phyloP scores from a whole-genome alignment of 2,888 invertebrate species.

The Platynereis dumerilii region DNA sequence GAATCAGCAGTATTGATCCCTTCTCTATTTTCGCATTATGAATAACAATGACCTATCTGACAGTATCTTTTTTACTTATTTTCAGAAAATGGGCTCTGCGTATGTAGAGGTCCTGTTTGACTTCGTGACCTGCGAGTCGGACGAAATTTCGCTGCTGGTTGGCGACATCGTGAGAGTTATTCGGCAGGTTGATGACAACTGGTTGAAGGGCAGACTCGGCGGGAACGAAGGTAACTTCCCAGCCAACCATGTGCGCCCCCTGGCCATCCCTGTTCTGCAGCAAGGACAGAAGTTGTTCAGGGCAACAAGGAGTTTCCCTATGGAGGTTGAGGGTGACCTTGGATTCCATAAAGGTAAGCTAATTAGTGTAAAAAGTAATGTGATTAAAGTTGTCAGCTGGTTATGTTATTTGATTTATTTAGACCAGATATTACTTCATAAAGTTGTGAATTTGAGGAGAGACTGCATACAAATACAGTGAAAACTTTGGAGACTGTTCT shows the following conservation, averaged over 20 bases:
- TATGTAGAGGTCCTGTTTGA: slow-evolving; percentile 52
- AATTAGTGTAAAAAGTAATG: no score
- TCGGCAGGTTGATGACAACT: slow-evolving; percentile 51
- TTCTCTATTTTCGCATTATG: no score
- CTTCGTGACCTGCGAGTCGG: slow-evolving; percentile 47
- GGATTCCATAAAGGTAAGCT: slow-evolving; percentile 52
- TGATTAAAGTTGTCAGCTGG: background rate
- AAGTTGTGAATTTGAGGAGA: no score
- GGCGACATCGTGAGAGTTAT: slow-evolving; percentile 54
- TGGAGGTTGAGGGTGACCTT: slow-evolving; percentile 53
- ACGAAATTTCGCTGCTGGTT: slow-evolving; percentile 49
- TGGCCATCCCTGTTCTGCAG: slow-evolving; percentile 44
- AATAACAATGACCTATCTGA: no score
- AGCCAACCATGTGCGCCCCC: slow-evolving; percentile 49
- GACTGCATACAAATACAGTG: no score
- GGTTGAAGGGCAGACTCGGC: slow-evolving; percentile 48
- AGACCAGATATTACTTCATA: background rate
- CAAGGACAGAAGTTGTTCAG: slow-evolving; percentile 51
- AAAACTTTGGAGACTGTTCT: no score
- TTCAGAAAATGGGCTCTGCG: no score
- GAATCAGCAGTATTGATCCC: no score
- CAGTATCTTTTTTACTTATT: no score
- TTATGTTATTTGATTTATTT: background rate
- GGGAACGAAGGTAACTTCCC: slow-evolving; percentile 52
- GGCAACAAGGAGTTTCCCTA: slow-evolving; percentile 50